Evolutionary conservation across 2,797 vertebrate species (phyloP).

Genomic region (Sebastes iracundus): DNA sequence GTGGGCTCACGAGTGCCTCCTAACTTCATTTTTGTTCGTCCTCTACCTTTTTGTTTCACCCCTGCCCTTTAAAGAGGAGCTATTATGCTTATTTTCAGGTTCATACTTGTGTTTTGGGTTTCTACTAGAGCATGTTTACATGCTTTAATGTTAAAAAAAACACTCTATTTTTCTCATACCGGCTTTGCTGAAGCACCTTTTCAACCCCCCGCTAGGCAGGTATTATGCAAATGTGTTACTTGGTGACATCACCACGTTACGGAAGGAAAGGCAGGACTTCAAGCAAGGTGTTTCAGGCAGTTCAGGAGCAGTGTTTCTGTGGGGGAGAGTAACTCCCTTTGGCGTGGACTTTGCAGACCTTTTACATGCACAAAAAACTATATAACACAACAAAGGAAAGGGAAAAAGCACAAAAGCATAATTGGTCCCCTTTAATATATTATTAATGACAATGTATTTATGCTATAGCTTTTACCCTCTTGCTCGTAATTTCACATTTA

Average conservation of each 20-base stretch:
- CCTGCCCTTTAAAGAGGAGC: not conserved
- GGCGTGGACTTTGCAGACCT: not conserved
- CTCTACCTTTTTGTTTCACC: not conserved
- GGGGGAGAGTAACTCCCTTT: too few relatives aligned
- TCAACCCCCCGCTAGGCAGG: not conserved
- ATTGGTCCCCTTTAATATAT: not conserved
- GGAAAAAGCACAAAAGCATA: not conserved
- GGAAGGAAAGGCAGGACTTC: too few relatives aligned
- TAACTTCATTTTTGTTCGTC: not conserved
- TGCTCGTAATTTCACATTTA: not conserved
- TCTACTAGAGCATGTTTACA: not conserved
- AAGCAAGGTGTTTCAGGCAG: too few relatives aligned
- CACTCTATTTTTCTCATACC: not conserved
- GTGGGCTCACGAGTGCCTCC: not conserved
- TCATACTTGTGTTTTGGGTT: not conserved
- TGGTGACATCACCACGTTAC: too few relatives aligned
- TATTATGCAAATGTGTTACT: too few relatives aligned
- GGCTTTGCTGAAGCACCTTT: not conserved
- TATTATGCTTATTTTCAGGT: not conserved
- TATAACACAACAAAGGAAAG: not conserved
- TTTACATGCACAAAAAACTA: not conserved
- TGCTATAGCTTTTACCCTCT: not conserved
- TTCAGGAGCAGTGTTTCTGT: too few relatives aligned
- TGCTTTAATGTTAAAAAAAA: not conserved
- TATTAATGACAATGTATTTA: not conserved